Percentiles rank a stretch among this genome's conserved stretches.
Evolutionary conservation across 2,888 invertebrate species (phyloP).

Genomic region (Chrysina gloriosa): DNA sequence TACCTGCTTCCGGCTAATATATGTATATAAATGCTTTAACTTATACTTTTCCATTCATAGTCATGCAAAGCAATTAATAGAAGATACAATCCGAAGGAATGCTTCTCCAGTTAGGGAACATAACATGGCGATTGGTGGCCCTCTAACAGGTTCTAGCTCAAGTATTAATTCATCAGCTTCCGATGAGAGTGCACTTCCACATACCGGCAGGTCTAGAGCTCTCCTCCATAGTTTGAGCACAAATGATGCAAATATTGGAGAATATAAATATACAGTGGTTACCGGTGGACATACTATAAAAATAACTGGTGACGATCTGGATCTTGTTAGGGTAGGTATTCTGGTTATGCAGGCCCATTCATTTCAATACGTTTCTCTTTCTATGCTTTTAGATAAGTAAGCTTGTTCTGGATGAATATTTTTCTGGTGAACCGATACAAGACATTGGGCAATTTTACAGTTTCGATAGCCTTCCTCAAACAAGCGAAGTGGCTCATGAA

Average conservation of each 20-base stretch:
- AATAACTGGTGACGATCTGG: conserved; percentile 86
- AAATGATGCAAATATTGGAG: conserved; percentile 85
- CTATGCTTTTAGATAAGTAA: conserved; percentile 78
- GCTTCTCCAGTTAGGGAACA: conserved; percentile 88
- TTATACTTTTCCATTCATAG: conserved; percentile 63
- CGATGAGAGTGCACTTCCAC: conserved; percentile 68
- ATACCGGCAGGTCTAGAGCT: conserved; percentile 69
- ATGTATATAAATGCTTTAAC: not conserved
- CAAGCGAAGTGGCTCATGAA: conserved; percentile 51
- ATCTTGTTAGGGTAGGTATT: conserved; percentile 80
- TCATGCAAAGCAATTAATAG: conserved; percentile 92
- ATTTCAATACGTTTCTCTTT: conserved; percentile 7
- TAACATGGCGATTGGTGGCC: conserved; percentile 69
- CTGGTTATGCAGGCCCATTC: not conserved
- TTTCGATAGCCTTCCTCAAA: conserved; percentile 63
- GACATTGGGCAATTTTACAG: conserved; percentile 63
- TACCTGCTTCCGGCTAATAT: too few relatives aligned
- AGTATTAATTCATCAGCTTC: conserved; percentile 83
- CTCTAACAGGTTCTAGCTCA: conserved; percentile 78
- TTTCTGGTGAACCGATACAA: conserved; percentile 66
- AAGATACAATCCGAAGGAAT: conserved; percentile 94
- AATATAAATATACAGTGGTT: conserved; percentile 90
- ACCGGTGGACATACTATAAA: conserved; percentile 82
- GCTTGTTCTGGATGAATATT: conserved; percentile 88
- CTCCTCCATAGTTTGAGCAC: conserved; percentile 84